Base-by-base conservation (phyloP, 2,888 invertebrate genomes). In the Therioaphis trifolii region DNA sequence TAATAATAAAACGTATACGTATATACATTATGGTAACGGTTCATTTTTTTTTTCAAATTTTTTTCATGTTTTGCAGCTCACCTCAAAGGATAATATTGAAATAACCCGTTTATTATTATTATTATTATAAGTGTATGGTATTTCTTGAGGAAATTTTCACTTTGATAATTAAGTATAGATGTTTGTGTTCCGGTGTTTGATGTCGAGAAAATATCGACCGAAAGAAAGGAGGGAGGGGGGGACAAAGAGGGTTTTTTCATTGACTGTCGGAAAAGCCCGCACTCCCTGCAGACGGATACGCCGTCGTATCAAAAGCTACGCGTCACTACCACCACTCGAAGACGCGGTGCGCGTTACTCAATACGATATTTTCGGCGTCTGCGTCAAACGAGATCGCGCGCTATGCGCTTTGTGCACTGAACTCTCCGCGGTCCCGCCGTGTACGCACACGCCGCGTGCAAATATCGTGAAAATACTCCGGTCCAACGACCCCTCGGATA, bases 101-200 rank as follows among this genome's bases (percentile, higher is more conserved):
- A 55, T 52, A 74, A 55, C 49, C 14, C 29, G 52, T 72, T 43
- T 43, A 24, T 55, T 74, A 55, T 21, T 55, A 43, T 71, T 27
- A 76, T 7, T 77, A 49, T 27, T n/a, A n/a, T n/a, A n/a, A n/a
- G n/a, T n/a, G n/a, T n/a, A n/a, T 18, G 63, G 29, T 24, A 63
- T 63, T 66, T 2, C 15, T 35, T 29, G 24, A 66, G 49, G 63
- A 11, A 49, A 66, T 77, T 66, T 66, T 11, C 29, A 14, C 21
- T 29, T 63, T 35, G 49, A 49, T 43, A 66, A 66, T 77, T 49
- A 77, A 66, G 29, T 49, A 77, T 66, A 27, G 43, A 24, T 21
- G 35, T 66, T 15, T 18, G n/a, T n/a, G n/a, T 66, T 21, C 15
- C 7, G 11, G 77, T 46, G 66, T 66, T 4, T 15, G 15, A 35